Conservation (phyloP, 2,797 vertebrate genomes). For the Pteronotus mesoamericanus region DNA sequence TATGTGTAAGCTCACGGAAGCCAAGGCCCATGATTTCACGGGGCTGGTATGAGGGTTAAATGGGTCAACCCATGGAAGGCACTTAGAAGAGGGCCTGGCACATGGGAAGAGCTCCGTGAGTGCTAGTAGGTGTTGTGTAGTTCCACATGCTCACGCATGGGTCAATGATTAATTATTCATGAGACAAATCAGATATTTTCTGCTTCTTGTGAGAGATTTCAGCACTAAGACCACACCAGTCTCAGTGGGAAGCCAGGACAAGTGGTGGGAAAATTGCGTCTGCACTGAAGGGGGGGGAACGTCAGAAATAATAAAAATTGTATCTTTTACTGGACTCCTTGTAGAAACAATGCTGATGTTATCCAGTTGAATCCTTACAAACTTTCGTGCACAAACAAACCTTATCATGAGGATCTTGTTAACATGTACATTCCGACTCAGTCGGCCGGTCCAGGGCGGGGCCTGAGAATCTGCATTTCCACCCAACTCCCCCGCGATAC, state of each 20-base stretch:
- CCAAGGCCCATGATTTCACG: background rate
- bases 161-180: background rate
- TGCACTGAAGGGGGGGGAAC: background rate
- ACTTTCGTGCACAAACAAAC: background rate
- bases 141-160: background rate
- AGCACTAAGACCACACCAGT: background rate
- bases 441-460: background rate
- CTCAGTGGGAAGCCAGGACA: background rate
- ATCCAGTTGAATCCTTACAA: background rate
- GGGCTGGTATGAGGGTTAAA: background rate
- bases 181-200: background rate
- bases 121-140: background rate
- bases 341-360: background rate
- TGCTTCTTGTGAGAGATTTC: background rate
- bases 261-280: background rate
- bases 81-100: background rate
- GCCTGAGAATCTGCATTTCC: background rate
- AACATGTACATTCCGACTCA: background rate
- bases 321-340: background rate
- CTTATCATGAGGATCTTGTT: background rate
- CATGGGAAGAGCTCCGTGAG: background rate
- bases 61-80: accelerated
- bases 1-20: background rate
- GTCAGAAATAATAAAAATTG: background rate
- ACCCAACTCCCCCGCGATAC: background rate